Evolutionary conservation across 2,797 vertebrate species (phyloP).

Genomic region (Anguilla marmorata): DNA sequence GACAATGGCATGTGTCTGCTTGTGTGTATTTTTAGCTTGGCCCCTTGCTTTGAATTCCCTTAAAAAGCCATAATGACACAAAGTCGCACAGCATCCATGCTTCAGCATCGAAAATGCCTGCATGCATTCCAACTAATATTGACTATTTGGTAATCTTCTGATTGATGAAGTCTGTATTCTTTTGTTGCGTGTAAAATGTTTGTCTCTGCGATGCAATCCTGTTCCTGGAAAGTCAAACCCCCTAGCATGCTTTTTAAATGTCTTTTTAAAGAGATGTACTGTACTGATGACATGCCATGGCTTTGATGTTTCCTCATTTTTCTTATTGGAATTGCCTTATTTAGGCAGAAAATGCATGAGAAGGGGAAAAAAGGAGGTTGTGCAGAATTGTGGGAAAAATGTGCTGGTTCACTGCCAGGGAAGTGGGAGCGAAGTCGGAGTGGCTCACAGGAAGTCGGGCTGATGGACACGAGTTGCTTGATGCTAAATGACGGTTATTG

Average conservation of each 20-base stretch:
- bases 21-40: background rate
- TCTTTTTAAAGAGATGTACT: background rate
- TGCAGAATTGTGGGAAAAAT: slow-evolving; percentile 19
- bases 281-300: background rate
- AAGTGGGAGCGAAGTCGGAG: background rate
- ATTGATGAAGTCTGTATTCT: background rate
- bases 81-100: background rate
- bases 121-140: background rate
- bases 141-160: background rate
- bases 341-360: slow-evolving; percentile 19
- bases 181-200: background rate
- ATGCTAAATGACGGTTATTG: background rate
- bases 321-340: slow-evolving; percentile 12
- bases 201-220: background rate
- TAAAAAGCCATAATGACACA: slow-evolving; percentile 10
- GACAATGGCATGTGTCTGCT: slow-evolving; percentile 2
- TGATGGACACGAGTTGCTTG: background rate
- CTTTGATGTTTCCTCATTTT: slow-evolving; percentile 4
- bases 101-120: background rate
- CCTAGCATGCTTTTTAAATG: background rate
- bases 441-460: background rate
- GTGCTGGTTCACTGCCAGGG: slow-evolving; percentile 10
- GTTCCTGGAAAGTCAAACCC: background rate
- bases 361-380: background rate
- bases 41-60: background rate